A percentile compares a stretch with the other conserved stretches of the same genome.
These are phyloP conservation scores for Drosophila orosa DNA, from an alignment of 1,140 invertebrate genomes.

Conservation along the genomic window DNA sequence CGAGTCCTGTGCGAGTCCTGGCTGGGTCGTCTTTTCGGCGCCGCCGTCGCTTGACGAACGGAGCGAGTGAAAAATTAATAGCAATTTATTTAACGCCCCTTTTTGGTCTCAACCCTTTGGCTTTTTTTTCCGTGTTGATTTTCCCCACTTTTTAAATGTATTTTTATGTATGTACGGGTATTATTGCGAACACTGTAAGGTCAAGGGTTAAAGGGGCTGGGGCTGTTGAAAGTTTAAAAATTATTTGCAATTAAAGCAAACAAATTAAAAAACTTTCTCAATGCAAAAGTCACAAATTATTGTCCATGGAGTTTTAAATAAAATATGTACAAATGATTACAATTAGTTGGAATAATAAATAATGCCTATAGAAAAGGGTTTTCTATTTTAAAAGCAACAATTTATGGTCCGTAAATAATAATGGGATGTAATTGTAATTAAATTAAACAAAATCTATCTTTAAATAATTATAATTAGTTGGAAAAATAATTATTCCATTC, in stretches of 20 bases:
- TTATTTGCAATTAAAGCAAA: constrained; percentile 79
- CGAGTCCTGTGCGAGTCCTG: constrained; percentile 18
- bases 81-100: constrained; percentile 76
- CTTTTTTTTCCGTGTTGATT: background rate
- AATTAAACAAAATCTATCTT: background rate
- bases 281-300: constrained; percentile 33
- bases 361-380: background rate
- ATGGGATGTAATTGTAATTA: background rate
- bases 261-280: constrained; percentile 76
- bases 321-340: constrained; percentile 46
- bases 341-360: constrained; percentile 47
- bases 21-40: constrained; percentile 61
- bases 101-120: constrained; percentile 12
- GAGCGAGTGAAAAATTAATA: constrained; percentile 80
- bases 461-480: background rate
- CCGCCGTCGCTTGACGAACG: constrained; percentile 71
- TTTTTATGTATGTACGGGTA: constrained; percentile 45
- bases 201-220: constrained; percentile 42
- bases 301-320: constrained; percentile 9
- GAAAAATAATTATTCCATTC: background rate
- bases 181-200: constrained; percentile 47
- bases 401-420: background rate
- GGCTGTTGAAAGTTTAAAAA: constrained; percentile 67
- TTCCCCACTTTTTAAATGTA: constrained; percentile 54
- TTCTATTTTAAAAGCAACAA: constrained; percentile 2